Evolutionary conservation across 2,888 invertebrate species (phyloP).

Genomic region (Campopleginae sp.): DNA sequence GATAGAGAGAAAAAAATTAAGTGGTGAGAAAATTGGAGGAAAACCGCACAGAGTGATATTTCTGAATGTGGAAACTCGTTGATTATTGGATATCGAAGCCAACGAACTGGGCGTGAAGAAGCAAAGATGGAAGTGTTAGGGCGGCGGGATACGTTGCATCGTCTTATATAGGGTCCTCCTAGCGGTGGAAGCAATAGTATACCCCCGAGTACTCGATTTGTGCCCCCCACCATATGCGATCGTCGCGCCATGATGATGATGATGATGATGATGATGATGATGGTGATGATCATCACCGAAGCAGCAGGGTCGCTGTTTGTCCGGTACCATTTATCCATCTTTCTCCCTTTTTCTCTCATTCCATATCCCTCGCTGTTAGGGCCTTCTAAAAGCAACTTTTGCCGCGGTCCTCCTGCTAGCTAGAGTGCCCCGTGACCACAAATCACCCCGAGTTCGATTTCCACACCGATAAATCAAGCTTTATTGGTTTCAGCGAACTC

Average conservation of each 20-base stretch:
- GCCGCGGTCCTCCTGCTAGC: slow-evolving; percentile 54
- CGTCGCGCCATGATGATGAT: slow-evolving; percentile 55
- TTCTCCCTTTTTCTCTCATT: slow-evolving; percentile 28
- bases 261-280: slow-evolving; percentile 42
- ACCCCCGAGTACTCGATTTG: slow-evolving; percentile 43
- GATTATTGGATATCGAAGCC: slow-evolving; percentile 19
- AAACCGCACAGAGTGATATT: slow-evolving; percentile 5
- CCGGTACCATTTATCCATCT: slow-evolving; percentile 51
- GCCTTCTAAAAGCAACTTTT: slow-evolving; percentile 44
- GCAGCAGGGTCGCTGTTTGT: slow-evolving; percentile 44
- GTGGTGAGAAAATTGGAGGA: not conserved
- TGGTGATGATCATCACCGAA: slow-evolving; percentile 44
- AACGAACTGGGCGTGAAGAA: slow-evolving; percentile 35
- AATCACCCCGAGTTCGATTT: slow-evolving; percentile 82
- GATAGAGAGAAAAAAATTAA: not conserved
- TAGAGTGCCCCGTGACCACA: slow-evolving; percentile 74
- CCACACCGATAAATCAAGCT: slow-evolving; percentile 82
- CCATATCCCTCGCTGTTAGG: slow-evolving; percentile 54
- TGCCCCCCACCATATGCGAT: slow-evolving; percentile 53
- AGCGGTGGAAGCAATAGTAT: slow-evolving; percentile 60
- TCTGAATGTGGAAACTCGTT: not conserved
- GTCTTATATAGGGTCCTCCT: slow-evolving; percentile 80
- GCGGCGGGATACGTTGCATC: slow-evolving; percentile 71
- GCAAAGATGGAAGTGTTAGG: slow-evolving; percentile 62
- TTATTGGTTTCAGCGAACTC: slow-evolving; percentile 77